These are phyloP conservation scores for Chloropsis hardwickii DNA, from an alignment of 2,113 vertebrate genomes.

Conservation along the genomic window DNA sequence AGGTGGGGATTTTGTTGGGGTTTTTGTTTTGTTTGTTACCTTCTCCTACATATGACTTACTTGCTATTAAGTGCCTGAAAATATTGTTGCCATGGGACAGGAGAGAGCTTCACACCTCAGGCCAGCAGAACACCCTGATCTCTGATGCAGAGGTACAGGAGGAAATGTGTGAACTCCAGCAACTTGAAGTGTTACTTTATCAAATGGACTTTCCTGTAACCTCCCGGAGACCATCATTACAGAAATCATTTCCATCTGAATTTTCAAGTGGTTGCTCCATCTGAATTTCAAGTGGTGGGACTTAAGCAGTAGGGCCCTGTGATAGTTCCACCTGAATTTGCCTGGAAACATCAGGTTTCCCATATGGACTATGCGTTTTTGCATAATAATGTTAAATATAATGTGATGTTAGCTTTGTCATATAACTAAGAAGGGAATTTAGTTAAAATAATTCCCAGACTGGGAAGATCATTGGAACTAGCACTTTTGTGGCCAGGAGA, in stretches of 20 bases:
- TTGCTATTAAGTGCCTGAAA: background rate
- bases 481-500: background rate
- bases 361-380: background rate
- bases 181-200: background rate
- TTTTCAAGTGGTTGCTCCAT: background rate
- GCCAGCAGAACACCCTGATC: background rate
- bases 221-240: slow-evolving; percentile 25
- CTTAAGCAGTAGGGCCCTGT: background rate
- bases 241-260: slow-evolving; percentile 43
- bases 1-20: rapidly evolving
- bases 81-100: background rate
- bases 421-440: background rate
- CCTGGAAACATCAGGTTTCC: background rate
- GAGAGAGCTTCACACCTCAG: slow-evolving; percentile 12
- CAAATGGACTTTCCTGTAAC: slow-evolving; percentile 10
- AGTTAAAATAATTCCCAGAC: background rate
- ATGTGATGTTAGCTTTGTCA: background rate
- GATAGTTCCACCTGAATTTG: background rate
- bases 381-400: background rate
- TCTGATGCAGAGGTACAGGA: background rate
- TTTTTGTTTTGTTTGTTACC: background rate
- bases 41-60: background rate
- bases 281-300: slow-evolving; percentile 18
- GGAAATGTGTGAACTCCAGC: slow-evolving; percentile 36
- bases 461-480: background rate